Conservation (phyloP, 2,888 invertebrate genomes). For the Phaedon cochleariae region DNA sequence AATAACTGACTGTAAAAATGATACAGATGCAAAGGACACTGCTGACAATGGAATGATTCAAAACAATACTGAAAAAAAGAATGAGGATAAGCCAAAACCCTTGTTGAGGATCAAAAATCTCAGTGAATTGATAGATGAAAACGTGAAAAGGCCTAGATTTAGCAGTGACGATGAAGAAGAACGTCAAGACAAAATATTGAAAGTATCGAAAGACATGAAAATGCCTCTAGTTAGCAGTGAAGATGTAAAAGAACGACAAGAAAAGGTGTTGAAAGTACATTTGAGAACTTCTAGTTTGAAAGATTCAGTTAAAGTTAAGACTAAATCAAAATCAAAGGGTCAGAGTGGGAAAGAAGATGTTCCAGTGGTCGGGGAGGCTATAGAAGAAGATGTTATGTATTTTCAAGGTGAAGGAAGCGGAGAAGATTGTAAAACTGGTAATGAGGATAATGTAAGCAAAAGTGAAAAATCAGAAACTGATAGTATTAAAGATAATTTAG, state of each 20-base stretch:
- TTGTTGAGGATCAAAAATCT: constrained; percentile 41
- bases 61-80: constrained; percentile 22
- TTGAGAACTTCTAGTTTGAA: constrained; percentile 38
- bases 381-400: constrained; percentile 76
- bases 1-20: constrained; percentile 40
- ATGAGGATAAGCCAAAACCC: constrained; percentile 53
- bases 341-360: constrained; percentile 68
- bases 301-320: constrained; percentile 71
- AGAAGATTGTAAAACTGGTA: constrained; percentile 77
- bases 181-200: constrained; percentile 39
- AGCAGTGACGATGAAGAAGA: constrained; percentile 36
- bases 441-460: constrained; percentile 58
- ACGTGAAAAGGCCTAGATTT: constrained; percentile 36
- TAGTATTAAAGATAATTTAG: constrained; percentile 38
- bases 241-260: constrained; percentile 33
- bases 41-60: constrained; percentile 32
- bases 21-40: constrained; percentile 42
- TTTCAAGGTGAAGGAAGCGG: constrained; percentile 79
- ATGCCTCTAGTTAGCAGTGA: constrained; percentile 38
- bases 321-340: constrained; percentile 76
- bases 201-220: constrained; percentile 35
- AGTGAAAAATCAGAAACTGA: constrained; percentile 28
- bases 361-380: constrained; percentile 70
- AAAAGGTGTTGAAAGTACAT: constrained; percentile 39
- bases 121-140: constrained; percentile 34